Evolutionary conservation across 2,113 vertebrate genomes (phyloP).

Genomic region (Ochotona princeps): DNA sequence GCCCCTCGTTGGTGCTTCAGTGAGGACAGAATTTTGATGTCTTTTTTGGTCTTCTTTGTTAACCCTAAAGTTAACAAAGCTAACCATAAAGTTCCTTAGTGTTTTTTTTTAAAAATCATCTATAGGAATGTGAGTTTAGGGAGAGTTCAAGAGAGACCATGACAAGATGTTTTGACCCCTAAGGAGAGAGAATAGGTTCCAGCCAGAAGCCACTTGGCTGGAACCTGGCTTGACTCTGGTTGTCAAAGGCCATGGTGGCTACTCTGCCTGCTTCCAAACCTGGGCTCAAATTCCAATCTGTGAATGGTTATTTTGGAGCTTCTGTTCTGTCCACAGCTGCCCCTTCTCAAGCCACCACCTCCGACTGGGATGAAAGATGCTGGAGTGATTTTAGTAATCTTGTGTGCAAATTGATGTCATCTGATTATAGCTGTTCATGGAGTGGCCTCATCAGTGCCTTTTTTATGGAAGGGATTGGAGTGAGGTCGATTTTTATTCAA

Average conservation of each 20-base stretch:
- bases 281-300: too few relatives aligned
- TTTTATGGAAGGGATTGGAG: background rate
- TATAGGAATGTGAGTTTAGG: too few relatives aligned
- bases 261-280: background rate
- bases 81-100: too few relatives aligned
- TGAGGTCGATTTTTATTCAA: background rate
- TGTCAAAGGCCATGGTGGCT: accelerated
- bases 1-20: background rate
- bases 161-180: background rate
- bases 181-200: background rate
- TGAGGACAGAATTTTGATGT: too few relatives aligned
- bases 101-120: too few relatives aligned
- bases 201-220: background rate
- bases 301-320: background rate
- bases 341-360: background rate
- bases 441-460: background rate
- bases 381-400: background rate
- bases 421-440: background rate
- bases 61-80: background rate
- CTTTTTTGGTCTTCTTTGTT: background rate
- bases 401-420: background rate
- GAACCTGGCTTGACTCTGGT: background rate
- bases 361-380: background rate
- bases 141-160: too few relatives aligned
- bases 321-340: background rate